Evolutionary conservation across 2,797 vertebrate species (phyloP).

Genomic region (Sebastes steindachneri): DNA sequence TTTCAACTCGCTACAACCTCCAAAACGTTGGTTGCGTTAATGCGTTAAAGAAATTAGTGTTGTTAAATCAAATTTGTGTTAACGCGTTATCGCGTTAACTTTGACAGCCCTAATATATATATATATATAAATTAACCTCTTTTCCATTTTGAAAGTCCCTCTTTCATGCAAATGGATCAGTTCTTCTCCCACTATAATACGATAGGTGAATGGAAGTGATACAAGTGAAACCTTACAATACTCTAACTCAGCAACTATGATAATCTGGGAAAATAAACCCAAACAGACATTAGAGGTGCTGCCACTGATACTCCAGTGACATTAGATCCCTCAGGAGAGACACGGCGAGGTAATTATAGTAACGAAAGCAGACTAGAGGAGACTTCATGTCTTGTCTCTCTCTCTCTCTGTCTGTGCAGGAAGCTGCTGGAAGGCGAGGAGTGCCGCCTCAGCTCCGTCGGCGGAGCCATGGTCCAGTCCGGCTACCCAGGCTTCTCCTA

Average conservation of each 20-base stretch:
- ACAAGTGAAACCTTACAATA: not conserved
- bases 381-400: not conserved
- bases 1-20: no score
- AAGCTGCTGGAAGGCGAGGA: conserved; percentile 90
- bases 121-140: not conserved
- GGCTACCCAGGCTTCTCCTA: conserved; percentile 82
- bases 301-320: conserved; percentile 14
- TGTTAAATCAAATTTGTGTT: no score
- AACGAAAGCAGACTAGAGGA: not conserved
- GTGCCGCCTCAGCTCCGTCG: conserved; percentile 83
- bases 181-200: not conserved
- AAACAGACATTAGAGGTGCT: conserved; percentile 19
- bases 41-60: no score
- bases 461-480: conserved; percentile 79
- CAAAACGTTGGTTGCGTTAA: no score
- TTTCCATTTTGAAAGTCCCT: not conserved
- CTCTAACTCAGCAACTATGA: not conserved
- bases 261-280: not conserved
- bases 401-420: conserved; percentile 63
- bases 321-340: conserved; percentile 27
- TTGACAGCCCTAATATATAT: no score
- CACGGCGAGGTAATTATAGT: conserved; percentile 9
- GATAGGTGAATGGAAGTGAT: not conserved
- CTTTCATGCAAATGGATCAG: not conserved
- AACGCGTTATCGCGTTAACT: no score